phyloP scores from a whole-genome alignment of 2,888 invertebrate genomes.

The Lydus trimaculatus region DNA sequence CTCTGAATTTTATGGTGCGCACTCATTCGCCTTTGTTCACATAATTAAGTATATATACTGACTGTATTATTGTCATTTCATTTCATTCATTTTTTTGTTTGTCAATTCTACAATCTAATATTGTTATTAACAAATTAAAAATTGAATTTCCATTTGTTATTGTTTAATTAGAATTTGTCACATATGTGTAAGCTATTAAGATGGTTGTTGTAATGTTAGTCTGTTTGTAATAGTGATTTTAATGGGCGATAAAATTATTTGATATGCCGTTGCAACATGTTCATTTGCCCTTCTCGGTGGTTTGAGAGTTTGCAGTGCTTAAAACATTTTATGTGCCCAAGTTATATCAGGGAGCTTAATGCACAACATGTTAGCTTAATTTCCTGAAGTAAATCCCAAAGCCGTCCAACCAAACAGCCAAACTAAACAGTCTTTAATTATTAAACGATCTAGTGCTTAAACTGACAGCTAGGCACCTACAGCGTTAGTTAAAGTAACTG shows the following conservation, averaged over 20 bases:
- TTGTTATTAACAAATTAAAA: not conserved
- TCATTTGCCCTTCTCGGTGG: conserved; percentile 33
- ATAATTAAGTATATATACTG: conserved; percentile 52
- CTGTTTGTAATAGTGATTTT: conserved; percentile 37
- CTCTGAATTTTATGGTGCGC: conserved; percentile 52
- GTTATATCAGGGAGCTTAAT: conserved; percentile 38
- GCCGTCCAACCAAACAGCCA: conserved; percentile 13
- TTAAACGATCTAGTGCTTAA: conserved; percentile 14
- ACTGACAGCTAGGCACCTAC: conserved; percentile 10
- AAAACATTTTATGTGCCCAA: conserved; percentile 36
- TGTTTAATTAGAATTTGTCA: conserved; percentile 5
- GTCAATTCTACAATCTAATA: not conserved
- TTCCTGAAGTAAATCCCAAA: conserved; percentile 30
- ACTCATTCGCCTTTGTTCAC: conserved; percentile 48
- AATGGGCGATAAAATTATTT: conserved; percentile 43
- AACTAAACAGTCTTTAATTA: conserved; percentile 17
- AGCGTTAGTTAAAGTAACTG: conserved; percentile 7
- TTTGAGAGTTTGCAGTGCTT: conserved; percentile 32
- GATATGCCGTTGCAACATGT: conserved; percentile 34
- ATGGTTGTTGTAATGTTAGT: conserved; percentile 32
- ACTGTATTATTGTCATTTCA: conserved; percentile 21
- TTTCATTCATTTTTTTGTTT: conserved; percentile 22
- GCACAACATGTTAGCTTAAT: conserved; percentile 37
- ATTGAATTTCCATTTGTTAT: conserved; percentile 21
- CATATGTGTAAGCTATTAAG: conserved; percentile 3